Evolutionary conservation across 1,140 invertebrate genomes (phyloP).

Genomic region (Zaprionus africanus): DNA sequence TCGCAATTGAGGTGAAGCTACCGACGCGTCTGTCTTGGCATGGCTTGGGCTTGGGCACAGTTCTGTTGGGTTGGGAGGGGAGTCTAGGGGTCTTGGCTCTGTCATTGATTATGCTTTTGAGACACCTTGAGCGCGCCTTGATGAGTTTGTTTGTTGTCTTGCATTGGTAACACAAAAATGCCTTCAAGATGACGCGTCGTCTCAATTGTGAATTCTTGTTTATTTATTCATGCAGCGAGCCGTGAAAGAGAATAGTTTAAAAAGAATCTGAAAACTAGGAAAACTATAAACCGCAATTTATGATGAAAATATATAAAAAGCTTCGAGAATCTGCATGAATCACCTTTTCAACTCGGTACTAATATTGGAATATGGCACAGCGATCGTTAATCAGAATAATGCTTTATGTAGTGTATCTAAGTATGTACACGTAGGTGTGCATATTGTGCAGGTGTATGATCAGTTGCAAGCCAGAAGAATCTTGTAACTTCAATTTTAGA

Average conservation of each 20-base stretch:
- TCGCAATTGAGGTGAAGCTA: slow-evolving; percentile 11
- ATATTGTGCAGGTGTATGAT: background rate
- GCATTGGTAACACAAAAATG: slow-evolving; percentile 6
- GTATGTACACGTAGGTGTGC: no score
- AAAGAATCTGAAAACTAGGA: background rate
- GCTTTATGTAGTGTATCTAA: background rate
- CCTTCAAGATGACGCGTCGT: background rate
- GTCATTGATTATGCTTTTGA: slow-evolving; percentile 13
- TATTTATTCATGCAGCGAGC: background rate
- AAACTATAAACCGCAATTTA: background rate
- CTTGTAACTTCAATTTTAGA: background rate
- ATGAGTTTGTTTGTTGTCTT: slow-evolving; percentile 9
- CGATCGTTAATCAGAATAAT: background rate
- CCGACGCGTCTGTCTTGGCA: background rate
- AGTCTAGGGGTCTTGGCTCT: background rate
- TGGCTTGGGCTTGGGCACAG: background rate
- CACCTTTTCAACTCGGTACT: no score
- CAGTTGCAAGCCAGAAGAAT: background rate
- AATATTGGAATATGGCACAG: background rate
- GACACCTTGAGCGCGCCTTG: slow-evolving; percentile 11
- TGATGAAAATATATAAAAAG: background rate
- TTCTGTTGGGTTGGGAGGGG: background rate
- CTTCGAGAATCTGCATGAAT: background rate
- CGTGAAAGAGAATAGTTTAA: background rate
- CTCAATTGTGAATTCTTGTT: slow-evolving; percentile 3